Conservation (phyloP, 2,888 invertebrate genomes). For the Macrophya annulata region DNA sequence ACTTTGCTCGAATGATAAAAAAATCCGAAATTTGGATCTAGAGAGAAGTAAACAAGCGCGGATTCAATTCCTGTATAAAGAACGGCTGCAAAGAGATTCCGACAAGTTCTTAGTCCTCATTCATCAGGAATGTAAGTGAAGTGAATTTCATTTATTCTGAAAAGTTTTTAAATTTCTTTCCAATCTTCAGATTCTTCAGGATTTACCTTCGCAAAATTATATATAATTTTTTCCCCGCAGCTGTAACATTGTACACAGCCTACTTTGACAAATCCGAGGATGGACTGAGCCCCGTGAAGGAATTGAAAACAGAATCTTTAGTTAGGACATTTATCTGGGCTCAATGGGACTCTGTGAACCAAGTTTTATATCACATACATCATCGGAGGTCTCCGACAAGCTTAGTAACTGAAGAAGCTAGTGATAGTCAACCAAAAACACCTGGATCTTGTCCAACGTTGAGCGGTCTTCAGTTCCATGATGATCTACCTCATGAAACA, state of each 20-base stretch:
- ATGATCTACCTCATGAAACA: constrained; percentile 92
- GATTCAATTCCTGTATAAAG: constrained; percentile 89
- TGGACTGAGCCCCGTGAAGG: constrained; percentile 63
- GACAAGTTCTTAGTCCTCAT: constrained; percentile 88
- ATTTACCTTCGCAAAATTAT: constrained; percentile 20
- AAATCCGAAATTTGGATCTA: constrained; percentile 79
- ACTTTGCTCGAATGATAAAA: constrained; percentile 80
- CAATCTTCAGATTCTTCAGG: not conserved
- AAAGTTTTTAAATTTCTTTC: not conserved
- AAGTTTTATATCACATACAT: constrained; percentile 93
- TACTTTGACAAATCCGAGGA: constrained; percentile 65
- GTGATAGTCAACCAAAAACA: constrained; percentile 81
- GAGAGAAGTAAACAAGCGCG: constrained; percentile 87
- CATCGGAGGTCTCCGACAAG: constrained; percentile 87
- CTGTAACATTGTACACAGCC: constrained; percentile 73
- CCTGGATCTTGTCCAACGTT: constrained; percentile 84
- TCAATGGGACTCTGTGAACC: constrained; percentile 91
- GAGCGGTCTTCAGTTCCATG: constrained; percentile 93
- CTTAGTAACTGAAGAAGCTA: constrained; percentile 85
- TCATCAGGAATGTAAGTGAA: constrained; percentile 89
- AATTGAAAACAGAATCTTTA: constrained; percentile 78
- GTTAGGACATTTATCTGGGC: constrained; percentile 92
- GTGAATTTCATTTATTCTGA: constrained; percentile 6
- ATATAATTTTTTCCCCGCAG: constrained; percentile 61
- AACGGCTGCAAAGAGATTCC: constrained; percentile 73